phyloP scores from a whole-genome alignment of 1,140 invertebrate genomes.

The Atta colombica region DNA sequence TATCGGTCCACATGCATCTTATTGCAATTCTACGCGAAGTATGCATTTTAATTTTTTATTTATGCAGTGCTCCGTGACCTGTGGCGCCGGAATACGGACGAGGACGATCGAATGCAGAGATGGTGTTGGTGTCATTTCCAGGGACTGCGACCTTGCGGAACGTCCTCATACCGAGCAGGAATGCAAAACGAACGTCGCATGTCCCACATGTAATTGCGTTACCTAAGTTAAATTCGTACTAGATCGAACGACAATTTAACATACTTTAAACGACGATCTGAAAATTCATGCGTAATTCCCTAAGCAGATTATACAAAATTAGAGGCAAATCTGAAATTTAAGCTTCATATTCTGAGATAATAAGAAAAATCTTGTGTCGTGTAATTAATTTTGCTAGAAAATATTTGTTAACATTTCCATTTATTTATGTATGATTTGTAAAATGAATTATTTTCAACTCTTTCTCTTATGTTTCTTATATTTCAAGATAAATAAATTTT shows the following conservation, averaged over 20 bases:
- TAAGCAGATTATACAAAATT: constrained; percentile 11
- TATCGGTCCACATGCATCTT: constrained; percentile 42
- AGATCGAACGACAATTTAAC: constrained; percentile 30
- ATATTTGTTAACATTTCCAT: not conserved
- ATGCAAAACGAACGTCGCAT: constrained; percentile 83
- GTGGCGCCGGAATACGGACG: constrained; percentile 94
- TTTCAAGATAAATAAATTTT: not conserved
- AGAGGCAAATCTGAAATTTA: not conserved
- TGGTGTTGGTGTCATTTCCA: constrained; percentile 86
- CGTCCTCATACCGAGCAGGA: constrained; percentile 85
- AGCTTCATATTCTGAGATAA: not conserved
- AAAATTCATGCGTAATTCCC: constrained; percentile 18
- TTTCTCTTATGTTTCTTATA: not conserved
- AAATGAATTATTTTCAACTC: not conserved
- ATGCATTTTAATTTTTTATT: constrained; percentile 70
- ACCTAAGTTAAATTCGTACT: constrained; percentile 45
- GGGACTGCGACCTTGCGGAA: constrained; percentile 85
- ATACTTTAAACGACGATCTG: constrained; percentile 4
- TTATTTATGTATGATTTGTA: not conserved
- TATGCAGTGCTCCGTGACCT: constrained; percentile 94
- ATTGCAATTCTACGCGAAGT: constrained; percentile 45
- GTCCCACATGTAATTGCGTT: constrained; percentile 82
- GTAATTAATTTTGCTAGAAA: not conserved
- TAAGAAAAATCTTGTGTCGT: not conserved
- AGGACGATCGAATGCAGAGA: constrained; percentile 93